Evolutionary conservation across 2,113 vertebrate species (phyloP).

Genomic region (Neoarius graeffei): DNA sequence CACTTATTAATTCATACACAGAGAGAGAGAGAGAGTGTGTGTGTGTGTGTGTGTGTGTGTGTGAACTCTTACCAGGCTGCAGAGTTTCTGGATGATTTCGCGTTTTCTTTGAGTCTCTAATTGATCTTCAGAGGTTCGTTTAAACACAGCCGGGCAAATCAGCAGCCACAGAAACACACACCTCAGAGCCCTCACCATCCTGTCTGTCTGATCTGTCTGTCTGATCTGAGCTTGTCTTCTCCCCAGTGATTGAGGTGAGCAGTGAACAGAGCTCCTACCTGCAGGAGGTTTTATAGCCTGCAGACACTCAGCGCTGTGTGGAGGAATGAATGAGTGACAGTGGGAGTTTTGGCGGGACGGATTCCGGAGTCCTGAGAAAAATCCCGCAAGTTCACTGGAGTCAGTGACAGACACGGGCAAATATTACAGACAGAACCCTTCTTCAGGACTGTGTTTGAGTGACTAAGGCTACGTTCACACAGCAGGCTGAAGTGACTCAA

Average conservation of each 20-base stretch:
- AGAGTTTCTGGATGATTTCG: not conserved
- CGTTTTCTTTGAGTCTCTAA: not conserved
- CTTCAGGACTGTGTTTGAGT: too few species aligned
- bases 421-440: too few species aligned
- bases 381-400: too few species aligned
- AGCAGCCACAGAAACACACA: constrained; percentile 17
- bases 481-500: too few species aligned
- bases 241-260: not conserved
- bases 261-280: not conserved
- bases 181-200: constrained; percentile 17
- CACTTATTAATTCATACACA: not conserved
- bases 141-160: not conserved
- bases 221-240: not conserved
- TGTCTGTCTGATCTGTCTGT: not conserved
- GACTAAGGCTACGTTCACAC: too few species aligned
- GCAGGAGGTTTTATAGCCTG: not conserved
- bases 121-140: not conserved
- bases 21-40: not conserved
- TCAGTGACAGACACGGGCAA: too few species aligned
- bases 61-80: constrained; percentile 29
- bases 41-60: not conserved
- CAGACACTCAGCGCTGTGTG: too few species aligned
- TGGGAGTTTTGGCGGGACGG: too few species aligned
- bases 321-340: too few species aligned
- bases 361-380: too few species aligned